These are phyloP conservation scores for Gallinago solitaria DNA, from an alignment of 2,797 vertebrate genomes.

Conservation along the genomic window DNA sequence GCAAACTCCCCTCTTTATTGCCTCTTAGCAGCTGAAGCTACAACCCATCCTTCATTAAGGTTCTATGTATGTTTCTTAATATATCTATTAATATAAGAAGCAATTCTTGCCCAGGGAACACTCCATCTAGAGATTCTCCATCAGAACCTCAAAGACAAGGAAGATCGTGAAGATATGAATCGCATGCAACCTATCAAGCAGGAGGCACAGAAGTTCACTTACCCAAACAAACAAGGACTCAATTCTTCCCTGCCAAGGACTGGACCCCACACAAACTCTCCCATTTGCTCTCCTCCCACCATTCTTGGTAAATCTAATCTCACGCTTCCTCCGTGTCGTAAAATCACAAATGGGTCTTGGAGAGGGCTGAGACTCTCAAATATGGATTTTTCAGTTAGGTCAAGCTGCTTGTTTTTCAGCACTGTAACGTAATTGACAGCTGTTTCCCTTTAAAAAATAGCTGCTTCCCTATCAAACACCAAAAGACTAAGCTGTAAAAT, in stretches of 20 bases:
- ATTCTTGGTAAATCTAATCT: background rate
- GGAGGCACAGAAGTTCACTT: background rate
- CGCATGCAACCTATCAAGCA: background rate
- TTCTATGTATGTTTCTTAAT: background rate
- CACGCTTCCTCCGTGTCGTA: background rate
- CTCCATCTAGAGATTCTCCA: background rate
- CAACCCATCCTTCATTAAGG: background rate
- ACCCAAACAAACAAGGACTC: background rate
- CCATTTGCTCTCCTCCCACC: background rate
- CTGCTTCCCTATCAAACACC: background rate
- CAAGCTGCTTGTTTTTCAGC: background rate
- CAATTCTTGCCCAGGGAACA: background rate
- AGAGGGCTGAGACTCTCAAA: background rate
- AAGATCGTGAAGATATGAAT: background rate
- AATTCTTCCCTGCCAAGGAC: background rate
- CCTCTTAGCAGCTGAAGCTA: background rate
- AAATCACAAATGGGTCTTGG: background rate
- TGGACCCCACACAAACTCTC: background rate
- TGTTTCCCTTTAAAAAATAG: constrained; percentile 4
- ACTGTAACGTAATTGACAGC: background rate
- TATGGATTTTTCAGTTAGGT: background rate
- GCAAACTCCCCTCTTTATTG: background rate
- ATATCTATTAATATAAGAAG: background rate
- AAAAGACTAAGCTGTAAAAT: background rate
- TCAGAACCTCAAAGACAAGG: background rate